Conservation (phyloP, 2,113 vertebrate genomes). For the Notarius lentiginosus region DNA sequence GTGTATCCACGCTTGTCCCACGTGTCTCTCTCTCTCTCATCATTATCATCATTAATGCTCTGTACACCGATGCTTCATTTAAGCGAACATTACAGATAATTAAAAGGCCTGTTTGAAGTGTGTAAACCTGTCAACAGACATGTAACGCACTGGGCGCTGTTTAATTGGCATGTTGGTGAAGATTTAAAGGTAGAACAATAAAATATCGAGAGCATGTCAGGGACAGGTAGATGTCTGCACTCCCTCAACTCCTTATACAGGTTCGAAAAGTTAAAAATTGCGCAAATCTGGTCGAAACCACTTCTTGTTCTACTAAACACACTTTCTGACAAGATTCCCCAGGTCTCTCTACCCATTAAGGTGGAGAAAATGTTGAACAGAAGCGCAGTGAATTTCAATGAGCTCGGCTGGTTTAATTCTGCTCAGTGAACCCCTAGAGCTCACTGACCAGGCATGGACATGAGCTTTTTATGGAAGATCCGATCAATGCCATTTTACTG, state of each 20-base stretch:
- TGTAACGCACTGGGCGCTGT: conserved; percentile 33
- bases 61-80: not conserved
- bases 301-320: conserved; percentile 27
- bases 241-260: not conserved
- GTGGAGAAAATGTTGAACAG: conserved; percentile 34
- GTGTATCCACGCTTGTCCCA: not conserved
- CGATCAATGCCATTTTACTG: conserved; percentile 22
- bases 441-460: conserved; percentile 15
- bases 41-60: not conserved
- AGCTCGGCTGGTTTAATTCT: conserved; percentile 14
- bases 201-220: not conserved
- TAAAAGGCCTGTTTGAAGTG: conserved; percentile 43
- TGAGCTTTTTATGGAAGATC: conserved; percentile 12
- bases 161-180: not conserved
- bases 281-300: not conserved
- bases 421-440: conserved; percentile 13
- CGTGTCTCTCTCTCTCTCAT: not conserved
- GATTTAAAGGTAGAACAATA: not conserved
- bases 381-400: conserved; percentile 30
- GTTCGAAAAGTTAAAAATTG: not conserved
- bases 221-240: not conserved
- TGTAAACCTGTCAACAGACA: conserved; percentile 45
- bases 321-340: conserved; percentile 20
- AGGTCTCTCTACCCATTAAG: conserved; percentile 24
- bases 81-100: conserved; percentile 4